Evolutionary conservation across 2,797 vertebrate species (phyloP).

Genomic region (Enteromius thamalakanensis): DNA sequence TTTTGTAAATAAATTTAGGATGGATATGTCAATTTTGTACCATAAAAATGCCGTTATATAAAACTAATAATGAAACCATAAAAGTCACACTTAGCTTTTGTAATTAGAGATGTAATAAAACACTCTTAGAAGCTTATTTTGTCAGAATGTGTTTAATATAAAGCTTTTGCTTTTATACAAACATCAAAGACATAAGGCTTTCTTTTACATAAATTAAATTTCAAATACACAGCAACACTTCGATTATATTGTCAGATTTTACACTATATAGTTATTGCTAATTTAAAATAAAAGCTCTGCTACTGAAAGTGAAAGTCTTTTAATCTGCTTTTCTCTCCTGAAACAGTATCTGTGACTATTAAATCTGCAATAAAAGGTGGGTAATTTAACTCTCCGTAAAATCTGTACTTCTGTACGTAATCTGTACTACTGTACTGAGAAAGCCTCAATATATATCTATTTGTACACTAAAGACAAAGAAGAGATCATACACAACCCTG

Average conservation of each 20-base stretch:
- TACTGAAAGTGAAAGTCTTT: slow-evolving; percentile 9
- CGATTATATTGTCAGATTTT: slow-evolving; percentile 49
- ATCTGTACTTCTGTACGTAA: not conserved
- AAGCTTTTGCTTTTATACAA: slow-evolving; percentile 57
- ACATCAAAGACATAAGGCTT: slow-evolving; percentile 49
- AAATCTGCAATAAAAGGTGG: not conserved
- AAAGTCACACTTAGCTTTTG: not conserved
- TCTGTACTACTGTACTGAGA: too few species aligned
- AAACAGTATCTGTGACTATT: not conserved
- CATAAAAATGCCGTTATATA: not conserved
- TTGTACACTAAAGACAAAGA: slow-evolving; percentile 15
- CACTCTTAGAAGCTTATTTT: not conserved
- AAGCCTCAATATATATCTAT: not conserved
- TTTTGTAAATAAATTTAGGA: not conserved
- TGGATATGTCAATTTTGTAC: too few species aligned
- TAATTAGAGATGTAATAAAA: not conserved
- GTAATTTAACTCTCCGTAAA: not conserved
- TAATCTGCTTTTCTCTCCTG: slow-evolving; percentile 1
- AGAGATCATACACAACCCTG: slow-evolving; percentile 14
- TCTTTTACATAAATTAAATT: slow-evolving; percentile 65
- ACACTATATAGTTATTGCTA: slow-evolving; percentile 45
- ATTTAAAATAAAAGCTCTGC: slow-evolving; percentile 42
- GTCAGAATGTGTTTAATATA: slow-evolving; percentile 64
- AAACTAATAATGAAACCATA: too few species aligned
- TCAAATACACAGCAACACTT: slow-evolving; percentile 47